Percentiles rank a stretch among this genome's conserved stretches.
Evolutionary conservation across 1,140 invertebrate species (phyloP).

Genomic region (Asbolus verrucosus): DNA sequence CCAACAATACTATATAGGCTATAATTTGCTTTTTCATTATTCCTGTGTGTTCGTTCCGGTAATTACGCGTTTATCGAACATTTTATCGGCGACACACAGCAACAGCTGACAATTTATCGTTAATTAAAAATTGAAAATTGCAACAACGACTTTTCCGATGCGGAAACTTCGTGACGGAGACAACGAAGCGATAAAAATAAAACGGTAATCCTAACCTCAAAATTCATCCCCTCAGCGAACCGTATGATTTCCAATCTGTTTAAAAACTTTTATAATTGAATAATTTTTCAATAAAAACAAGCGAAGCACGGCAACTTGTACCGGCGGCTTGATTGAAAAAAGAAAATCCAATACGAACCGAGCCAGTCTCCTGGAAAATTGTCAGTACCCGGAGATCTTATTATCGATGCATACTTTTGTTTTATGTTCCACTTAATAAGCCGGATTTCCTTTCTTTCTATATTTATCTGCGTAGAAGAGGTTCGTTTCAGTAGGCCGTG

Average conservation of each 20-base stretch:
- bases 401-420: constrained; percentile 56
- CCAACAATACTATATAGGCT: constrained; percentile 40
- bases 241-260: constrained; percentile 64
- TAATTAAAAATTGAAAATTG: constrained; percentile 35
- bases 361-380: constrained; percentile 56
- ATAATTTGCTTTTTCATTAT: constrained; percentile 43
- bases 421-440: constrained; percentile 52
- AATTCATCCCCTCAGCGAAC: constrained; percentile 53
- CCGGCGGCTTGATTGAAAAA: constrained; percentile 57
- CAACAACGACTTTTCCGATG: too few relatives aligned
- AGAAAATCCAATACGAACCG: constrained; percentile 53
- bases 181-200: too few relatives aligned
- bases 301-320: constrained; percentile 58
- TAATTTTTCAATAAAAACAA: constrained; percentile 65
- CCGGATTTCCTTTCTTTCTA: constrained; percentile 32
- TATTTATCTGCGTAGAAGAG: neutral
- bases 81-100: constrained; percentile 22
- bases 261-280: constrained; percentile 64
- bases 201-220: constrained; percentile 45
- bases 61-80: constrained; percentile 39
- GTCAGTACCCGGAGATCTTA: constrained; percentile 54
- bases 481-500: neutral
- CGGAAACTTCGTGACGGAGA: too few relatives aligned
- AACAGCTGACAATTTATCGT: constrained; percentile 31
- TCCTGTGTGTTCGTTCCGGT: neutral